Percentiles rank a stretch among this genome's conserved stretches.
Conservation (phyloP, 2,888 invertebrate species). For the Eupithecia exiguata region DNA sequence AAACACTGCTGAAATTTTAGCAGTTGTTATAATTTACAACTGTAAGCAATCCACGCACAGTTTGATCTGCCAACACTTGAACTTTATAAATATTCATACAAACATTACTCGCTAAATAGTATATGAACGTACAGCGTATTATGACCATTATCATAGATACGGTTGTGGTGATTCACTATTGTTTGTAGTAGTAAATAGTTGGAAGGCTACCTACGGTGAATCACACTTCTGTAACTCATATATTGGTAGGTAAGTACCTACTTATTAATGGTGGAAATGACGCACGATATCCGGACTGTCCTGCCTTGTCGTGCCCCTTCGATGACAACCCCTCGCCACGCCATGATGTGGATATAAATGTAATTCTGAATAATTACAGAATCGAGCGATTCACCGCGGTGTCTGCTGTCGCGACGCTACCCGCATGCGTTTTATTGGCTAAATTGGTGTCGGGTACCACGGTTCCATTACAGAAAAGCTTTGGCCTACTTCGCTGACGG, state of each 20-base stretch:
- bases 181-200: slow-evolving; percentile 46
- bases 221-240: slow-evolving; percentile 35
- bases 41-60: slow-evolving; percentile 27
- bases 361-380: slow-evolving; percentile 74
- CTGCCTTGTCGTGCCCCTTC: slow-evolving; percentile 30
- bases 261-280: slow-evolving; percentile 40
- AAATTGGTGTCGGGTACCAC: slow-evolving; percentile 68
- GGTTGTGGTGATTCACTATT: slow-evolving; percentile 45
- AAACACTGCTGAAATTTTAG: slow-evolving; percentile 38
- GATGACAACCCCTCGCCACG: slow-evolving; percentile 43
- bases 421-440: slow-evolving; percentile 80
- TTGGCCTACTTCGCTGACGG: slow-evolving; percentile 60
- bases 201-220: slow-evolving; percentile 40
- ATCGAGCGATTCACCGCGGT: slow-evolving; percentile 55
- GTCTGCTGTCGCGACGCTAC: slow-evolving; percentile 58
- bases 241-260: not conserved
- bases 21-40: slow-evolving; percentile 40
- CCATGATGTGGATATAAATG: slow-evolving; percentile 54
- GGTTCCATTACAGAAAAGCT: slow-evolving; percentile 66
- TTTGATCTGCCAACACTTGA: slow-evolving; percentile 23
- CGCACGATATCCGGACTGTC: slow-evolving; percentile 35
- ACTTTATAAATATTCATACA: slow-evolving; percentile 33
- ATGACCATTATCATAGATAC: slow-evolving; percentile 34
- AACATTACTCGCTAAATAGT: slow-evolving; percentile 28
- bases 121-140: slow-evolving; percentile 36